These are phyloP conservation scores for Bombylius major DNA, from an alignment of 2,888 invertebrate species.

Conservation along the genomic window DNA sequence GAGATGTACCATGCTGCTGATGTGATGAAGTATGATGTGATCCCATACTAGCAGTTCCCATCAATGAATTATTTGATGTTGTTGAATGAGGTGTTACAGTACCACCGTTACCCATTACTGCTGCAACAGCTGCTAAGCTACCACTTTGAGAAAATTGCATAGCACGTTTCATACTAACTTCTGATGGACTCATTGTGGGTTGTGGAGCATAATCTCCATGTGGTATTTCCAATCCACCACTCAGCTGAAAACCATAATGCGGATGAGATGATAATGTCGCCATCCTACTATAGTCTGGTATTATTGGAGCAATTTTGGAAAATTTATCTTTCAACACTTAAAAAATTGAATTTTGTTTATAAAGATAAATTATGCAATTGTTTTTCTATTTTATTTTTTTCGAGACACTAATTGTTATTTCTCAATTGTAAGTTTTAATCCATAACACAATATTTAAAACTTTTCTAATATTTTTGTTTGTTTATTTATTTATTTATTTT, in stretches of 20 bases:
- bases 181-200: conserved; percentile 25
- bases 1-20: conserved; percentile 27
- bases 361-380: neutral
- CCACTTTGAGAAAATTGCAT: conserved; percentile 34
- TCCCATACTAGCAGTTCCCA: conserved; percentile 30
- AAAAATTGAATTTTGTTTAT: too few relatives aligned
- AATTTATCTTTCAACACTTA: too few relatives aligned
- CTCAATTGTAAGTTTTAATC: too few relatives aligned
- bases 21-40: conserved; percentile 28
- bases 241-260: conserved; percentile 35
- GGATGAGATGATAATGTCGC: conserved; percentile 25
- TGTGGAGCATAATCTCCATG: conserved; percentile 34
- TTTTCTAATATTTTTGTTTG: too few relatives aligned
- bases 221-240: conserved; percentile 33
- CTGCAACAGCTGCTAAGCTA: conserved; percentile 29
- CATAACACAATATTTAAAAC: too few relatives aligned
- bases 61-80: conserved; percentile 22
- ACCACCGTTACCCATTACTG: conserved; percentile 32
- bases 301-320: neutral
- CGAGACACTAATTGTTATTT: conserved; percentile 1
- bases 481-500: too few relatives aligned
- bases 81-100: conserved; percentile 25
- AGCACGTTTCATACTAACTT: conserved; percentile 35
- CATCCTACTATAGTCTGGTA: neutral
- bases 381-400: conserved; percentile 5